These are phyloP conservation scores for Bos taurus DNA, from an alignment of 2,113 vertebrate genomes.

Conservation along the genomic window DNA sequence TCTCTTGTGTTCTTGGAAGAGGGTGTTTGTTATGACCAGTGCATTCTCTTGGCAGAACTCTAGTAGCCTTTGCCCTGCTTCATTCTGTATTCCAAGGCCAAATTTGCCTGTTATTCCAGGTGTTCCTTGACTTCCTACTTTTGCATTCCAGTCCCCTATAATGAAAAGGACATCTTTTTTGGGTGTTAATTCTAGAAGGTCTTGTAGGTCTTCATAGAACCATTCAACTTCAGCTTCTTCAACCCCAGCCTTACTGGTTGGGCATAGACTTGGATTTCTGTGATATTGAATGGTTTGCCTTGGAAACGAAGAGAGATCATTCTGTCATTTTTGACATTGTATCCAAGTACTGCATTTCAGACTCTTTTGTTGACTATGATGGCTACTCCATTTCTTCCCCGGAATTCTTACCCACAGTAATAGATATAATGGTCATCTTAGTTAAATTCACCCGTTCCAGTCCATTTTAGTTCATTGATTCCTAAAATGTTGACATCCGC, in stretches of 20 bases:
- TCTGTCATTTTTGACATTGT: background rate
- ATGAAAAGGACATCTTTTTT: background rate
- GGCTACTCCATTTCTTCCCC: background rate
- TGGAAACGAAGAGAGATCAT: background rate
- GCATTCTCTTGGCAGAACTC: background rate
- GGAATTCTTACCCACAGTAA: background rate
- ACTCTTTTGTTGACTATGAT: background rate
- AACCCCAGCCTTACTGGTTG: background rate
- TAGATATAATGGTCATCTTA: background rate
- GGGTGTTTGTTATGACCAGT: background rate
- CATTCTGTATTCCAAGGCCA: background rate
- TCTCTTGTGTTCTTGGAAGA: background rate
- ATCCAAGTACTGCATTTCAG: background rate
- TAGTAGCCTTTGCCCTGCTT: background rate
- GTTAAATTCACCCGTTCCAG: background rate
- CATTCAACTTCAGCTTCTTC: background rate
- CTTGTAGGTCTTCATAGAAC: background rate
- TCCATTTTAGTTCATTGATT: background rate
- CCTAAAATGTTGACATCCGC: background rate
- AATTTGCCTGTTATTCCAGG: background rate
- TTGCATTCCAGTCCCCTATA: background rate
- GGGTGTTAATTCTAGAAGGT: background rate
- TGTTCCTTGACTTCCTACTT: background rate
- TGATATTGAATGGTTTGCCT: background rate
- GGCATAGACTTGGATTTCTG: background rate